Evolutionary conservation across 2,888 invertebrate species (phyloP).

Genomic region (Neria commutata): DNA sequence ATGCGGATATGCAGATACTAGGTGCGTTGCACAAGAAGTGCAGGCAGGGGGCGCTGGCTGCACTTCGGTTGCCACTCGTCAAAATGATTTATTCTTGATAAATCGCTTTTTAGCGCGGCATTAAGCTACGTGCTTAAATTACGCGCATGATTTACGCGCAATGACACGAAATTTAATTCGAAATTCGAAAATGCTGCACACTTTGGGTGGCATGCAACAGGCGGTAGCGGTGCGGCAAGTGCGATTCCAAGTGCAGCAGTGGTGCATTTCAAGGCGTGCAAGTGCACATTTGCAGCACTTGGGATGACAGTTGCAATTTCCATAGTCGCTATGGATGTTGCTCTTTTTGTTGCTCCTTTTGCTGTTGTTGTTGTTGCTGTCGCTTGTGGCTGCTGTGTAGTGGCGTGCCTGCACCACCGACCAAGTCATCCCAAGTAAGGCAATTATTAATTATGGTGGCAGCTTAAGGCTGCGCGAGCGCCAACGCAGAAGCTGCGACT

Average conservation of each 20-base stretch:
- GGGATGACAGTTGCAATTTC: neutral
- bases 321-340: neutral
- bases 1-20: neutral
- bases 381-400: neutral
- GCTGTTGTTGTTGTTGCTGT: neutral
- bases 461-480: slow-evolving; percentile 35
- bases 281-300: neutral
- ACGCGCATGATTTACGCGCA: slow-evolving; percentile 56
- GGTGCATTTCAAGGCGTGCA: neutral
- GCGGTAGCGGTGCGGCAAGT: neutral
- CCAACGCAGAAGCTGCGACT: too few relatives aligned
- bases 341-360: neutral
- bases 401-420: too few relatives aligned
- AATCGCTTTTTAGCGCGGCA: slow-evolving; percentile 43
- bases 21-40: neutral
- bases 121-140: slow-evolving; percentile 31
- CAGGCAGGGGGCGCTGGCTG: neutral
- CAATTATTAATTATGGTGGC: slow-evolving; percentile 42
- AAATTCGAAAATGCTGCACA: slow-evolving; percentile 52
- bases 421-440: slow-evolving; percentile 22
- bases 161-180: slow-evolving; percentile 57
- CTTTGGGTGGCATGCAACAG: slow-evolving; percentile 50
- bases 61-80: slow-evolving; percentile 43
- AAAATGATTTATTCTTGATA: slow-evolving; percentile 61
- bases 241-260: neutral